Evolutionary conservation across 2,113 vertebrate species (phyloP), one percentile per base, ranked within the genome.

Genomic region (Neogobius melanostomus): DNA sequence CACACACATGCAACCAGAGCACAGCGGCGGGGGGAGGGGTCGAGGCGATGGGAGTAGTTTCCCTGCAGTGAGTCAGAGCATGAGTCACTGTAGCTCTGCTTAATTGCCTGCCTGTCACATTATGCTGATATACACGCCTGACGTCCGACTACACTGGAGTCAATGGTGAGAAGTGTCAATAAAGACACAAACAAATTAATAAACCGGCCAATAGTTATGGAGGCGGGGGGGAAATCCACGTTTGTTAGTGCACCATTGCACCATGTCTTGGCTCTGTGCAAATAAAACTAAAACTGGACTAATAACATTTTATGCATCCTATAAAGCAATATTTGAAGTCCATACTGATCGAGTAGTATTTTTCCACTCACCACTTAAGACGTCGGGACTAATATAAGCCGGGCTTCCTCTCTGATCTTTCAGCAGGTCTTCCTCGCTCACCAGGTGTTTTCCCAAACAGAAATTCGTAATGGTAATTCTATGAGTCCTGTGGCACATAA

Each of bases 381-480:
- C 98, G 3, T 99, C 98, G 0, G 98, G 98, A 77, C 98, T 99
- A 88, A 99, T 99, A 87, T 99, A 99, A 72, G 98, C 98, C 0
- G 98, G 98, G 91, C 98, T 99, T 68, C 98, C 98, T 66, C 98
- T 92, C 95, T 99, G 98, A 92, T 99, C 98, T 87, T 99, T 99
- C 85, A 99, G 93, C 73, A 99, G 94, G 90, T 99, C 98, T 0
- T 97, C 97, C 77, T 99, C 97, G 0, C 97, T 99, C 89, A 99
- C 98, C 16, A 99, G 93, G 91, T 99, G 98, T 87, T 99, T 99
- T 61, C 98, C 98, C 6, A 99, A 94, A 90, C 98, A 99, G 93
- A 99, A 99, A 91, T 99, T 99, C 43, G 98, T 99, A 86, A 99
- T 97, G 69, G 98, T 99, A 90, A 99, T 99, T 70, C 98, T 87